Base-by-base conservation (phyloP, 2,888 invertebrate genomes). In the Sarcophaga caerulescens region DNA sequence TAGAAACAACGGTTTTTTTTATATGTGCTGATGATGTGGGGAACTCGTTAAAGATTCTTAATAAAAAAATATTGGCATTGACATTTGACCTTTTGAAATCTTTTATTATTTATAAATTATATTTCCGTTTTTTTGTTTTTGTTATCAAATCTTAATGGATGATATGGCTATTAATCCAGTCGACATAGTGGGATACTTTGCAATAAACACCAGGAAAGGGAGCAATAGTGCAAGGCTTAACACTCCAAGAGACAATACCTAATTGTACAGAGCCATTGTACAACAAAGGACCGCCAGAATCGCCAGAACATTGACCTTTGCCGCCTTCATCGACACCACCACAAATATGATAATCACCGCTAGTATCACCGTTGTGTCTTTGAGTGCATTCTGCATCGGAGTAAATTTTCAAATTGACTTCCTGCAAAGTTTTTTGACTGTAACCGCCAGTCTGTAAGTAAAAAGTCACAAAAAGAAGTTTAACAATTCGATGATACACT, bases 201-300 rank as follows among this genome's bases (percentile, higher is more conserved):
- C 93, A 91, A 85, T 92, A 94, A 21, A 94, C 93, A 21, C 93
- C 94, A 0, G 94, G 94, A 88, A 91, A 93, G 4, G 93, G 93
- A 4, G 90, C 88, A 21, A 90, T 82, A 0, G 93, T 89, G 85
- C 94, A 94, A 3, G 94, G 94, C 86, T 94, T 94, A 3, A 90
- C 75, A 81, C 93, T 93, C 94, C 94, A 94, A 2, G 94, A 94
- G 4, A 94, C 94, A 60, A 94, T 91, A 47, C 94, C 94, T 60
- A 93, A 90, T 88, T 93, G 93, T 3, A 88, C 78, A 17, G 12
- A 19, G 0, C 74, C 83, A 3, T 85, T 21, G 4, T 89, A 89
- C 23, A 93, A 60, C 2, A 93, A 88, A 0, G 93, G 92, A 3
- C 93, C 92, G 14, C 93, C 92, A 2, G 92, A 92, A 69, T 93